Percentiles rank a stretch among this genome's conserved stretches.
These are phyloP conservation scores for Artibeus lituratus DNA, from an alignment of 2,797 vertebrate genomes.

Conservation along the genomic window DNA sequence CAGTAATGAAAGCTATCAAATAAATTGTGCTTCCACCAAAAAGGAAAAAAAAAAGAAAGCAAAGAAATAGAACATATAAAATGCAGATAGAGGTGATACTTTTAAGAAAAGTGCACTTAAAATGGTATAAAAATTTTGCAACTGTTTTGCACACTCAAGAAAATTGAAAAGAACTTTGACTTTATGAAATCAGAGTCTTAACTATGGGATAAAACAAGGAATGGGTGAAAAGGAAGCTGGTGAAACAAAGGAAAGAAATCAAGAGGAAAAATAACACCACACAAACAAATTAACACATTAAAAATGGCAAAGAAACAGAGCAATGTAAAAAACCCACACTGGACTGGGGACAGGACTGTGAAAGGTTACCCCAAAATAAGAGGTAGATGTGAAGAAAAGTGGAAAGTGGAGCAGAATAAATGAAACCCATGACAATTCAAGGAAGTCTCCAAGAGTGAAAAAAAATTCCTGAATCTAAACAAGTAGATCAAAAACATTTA, in stretches of 20 bases:
- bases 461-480: neutral
- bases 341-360: neutral
- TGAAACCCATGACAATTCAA: neutral
- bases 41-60: neutral
- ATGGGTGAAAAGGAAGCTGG: neutral
- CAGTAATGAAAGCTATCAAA: constrained; percentile 5
- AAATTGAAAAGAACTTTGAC: neutral
- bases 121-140: neutral
- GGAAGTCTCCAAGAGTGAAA: neutral
- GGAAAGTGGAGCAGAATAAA: neutral
- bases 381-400: neutral
- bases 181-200: neutral
- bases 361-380: constrained; percentile 9
- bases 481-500: neutral
- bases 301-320: neutral
- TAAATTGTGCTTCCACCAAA: neutral
- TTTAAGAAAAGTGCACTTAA: neutral
- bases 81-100: neutral
- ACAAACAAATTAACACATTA: neutral
- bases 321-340: neutral
- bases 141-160: neutral
- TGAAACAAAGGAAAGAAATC: neutral
- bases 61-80: neutral
- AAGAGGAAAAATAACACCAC: neutral
- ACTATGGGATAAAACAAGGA: neutral